Percentiles rank a stretch among this genome's conserved stretches.
Conservation (phyloP, 2,888 invertebrate species). For the Ephialtes manifestator region DNA sequence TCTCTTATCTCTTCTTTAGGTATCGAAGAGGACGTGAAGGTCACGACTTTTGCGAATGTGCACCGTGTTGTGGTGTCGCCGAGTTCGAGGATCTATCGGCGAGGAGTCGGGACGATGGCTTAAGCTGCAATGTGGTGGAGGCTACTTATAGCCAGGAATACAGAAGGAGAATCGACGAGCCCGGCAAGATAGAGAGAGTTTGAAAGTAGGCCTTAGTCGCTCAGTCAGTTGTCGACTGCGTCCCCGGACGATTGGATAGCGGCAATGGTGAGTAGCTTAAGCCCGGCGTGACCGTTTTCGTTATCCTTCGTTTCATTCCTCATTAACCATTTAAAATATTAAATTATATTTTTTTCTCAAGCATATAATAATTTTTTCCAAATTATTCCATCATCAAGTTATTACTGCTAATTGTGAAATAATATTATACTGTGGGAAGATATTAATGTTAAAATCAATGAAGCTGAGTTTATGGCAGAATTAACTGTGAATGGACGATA, state of each 20-base stretch:
- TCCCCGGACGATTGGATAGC: conserved; percentile 82
- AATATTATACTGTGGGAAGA: background rate
- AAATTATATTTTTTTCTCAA: too few species aligned
- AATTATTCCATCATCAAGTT: too few species aligned
- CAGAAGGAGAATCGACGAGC: conserved; percentile 75
- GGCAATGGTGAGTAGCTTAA: conserved; percentile 82
- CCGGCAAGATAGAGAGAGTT: conserved; percentile 82
- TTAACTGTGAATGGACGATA: conserved; percentile 58
- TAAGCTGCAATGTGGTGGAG: conserved; percentile 46
- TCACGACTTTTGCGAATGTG: conserved; percentile 16
- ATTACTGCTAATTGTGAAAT: background rate
- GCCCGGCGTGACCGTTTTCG: conserved; percentile 33
- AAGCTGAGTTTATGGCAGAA: background rate
- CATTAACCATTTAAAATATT: background rate
- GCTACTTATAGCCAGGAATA: conserved; percentile 65
- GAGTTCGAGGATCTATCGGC: conserved; percentile 18
- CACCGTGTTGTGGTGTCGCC: background rate
- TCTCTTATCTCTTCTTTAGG: background rate
- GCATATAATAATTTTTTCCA: background rate
- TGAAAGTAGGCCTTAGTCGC: conserved; percentile 84
- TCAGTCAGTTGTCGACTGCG: conserved; percentile 84
- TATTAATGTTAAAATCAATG: background rate
- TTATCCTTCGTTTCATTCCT: conserved; percentile 4
- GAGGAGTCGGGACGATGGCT: background rate
- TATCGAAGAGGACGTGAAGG: conserved; percentile 1